Percentiles rank a stretch among this genome's conserved stretches.
phyloP scores from a whole-genome alignment of 2,113 vertebrate genomes.

The Hippolais icterina region DNA sequence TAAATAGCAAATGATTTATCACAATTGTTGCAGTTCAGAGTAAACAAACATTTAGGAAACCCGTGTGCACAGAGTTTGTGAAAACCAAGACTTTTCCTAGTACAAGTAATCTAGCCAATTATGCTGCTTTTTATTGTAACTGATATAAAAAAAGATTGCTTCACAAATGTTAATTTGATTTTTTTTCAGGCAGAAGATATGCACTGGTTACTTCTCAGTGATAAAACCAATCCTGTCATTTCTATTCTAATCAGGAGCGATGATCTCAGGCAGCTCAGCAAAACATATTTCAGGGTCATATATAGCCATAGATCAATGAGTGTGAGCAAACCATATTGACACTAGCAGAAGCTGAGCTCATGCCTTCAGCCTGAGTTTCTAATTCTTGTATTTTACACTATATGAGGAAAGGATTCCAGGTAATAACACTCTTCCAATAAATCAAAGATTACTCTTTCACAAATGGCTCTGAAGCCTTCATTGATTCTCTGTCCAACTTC shows the following conservation, averaged over 20 bases:
- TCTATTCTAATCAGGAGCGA: not conserved
- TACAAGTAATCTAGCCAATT: not conserved
- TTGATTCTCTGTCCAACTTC: not conserved
- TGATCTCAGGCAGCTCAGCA: not conserved
- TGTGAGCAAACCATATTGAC: not conserved
- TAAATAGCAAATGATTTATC: constrained; percentile 13
- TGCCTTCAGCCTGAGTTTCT: not conserved
- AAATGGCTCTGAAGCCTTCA: not conserved
- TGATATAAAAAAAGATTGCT: not conserved
- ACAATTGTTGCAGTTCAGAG: not conserved
- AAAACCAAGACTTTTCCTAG: not conserved
- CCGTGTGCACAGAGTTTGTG: not conserved
- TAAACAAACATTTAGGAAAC: not conserved
- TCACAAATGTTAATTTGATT: not conserved
- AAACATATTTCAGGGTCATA: not conserved
- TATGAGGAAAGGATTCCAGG: not conserved
- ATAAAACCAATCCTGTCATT: not conserved
- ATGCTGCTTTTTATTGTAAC: not conserved
- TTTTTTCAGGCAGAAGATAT: not conserved
- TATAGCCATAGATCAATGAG: not conserved
- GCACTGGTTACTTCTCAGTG: not conserved
- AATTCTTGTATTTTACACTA: not conserved
- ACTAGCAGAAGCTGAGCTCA: not conserved
- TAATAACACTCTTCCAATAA: not conserved
- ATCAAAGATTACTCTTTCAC: not conserved